A percentile compares a stretch with the other conserved stretches of the same genome.
phyloP scores from a whole-genome alignment of 1,140 invertebrate genomes.

The Sitophilus oryzae region DNA sequence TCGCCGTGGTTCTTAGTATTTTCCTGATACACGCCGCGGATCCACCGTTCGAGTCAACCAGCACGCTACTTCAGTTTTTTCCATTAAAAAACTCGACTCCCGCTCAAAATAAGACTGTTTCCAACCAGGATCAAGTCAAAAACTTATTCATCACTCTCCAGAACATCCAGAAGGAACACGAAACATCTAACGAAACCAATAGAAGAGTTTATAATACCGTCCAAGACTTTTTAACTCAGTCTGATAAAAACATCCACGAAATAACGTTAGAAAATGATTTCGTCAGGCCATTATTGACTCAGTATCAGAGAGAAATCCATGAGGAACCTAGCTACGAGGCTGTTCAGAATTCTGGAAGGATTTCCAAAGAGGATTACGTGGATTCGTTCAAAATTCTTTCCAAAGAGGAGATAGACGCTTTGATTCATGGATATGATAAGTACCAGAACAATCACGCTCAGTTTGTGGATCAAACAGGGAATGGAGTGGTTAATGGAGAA shows the following conservation, averaged over 20 bases:
- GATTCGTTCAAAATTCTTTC: slow-evolving; percentile 31
- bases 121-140: slow-evolving; percentile 8
- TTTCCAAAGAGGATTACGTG: slow-evolving; percentile 39
- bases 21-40: slow-evolving; percentile 43
- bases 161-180: slow-evolving; percentile 5
- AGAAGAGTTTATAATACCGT: slow-evolving; percentile 26
- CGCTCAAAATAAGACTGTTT: not conserved
- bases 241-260: slow-evolving; percentile 35
- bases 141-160: slow-evolving; percentile 4
- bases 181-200: slow-evolving; percentile 6
- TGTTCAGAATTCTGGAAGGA: slow-evolving; percentile 21
- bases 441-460: slow-evolving; percentile 22
- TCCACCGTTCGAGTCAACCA: slow-evolving; percentile 35
- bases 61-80: slow-evolving; percentile 25
- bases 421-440: slow-evolving; percentile 25
- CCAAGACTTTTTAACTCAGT: slow-evolving; percentile 29
- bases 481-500: slow-evolving; percentile 7
- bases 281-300: slow-evolving; percentile 36
- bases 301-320: slow-evolving; percentile 34
- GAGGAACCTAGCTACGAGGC: slow-evolving; percentile 24
- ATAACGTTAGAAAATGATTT: slow-evolving; percentile 40
- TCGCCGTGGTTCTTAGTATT: slow-evolving; percentile 41
- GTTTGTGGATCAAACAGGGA: not conserved
- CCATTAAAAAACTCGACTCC: slow-evolving; percentile 2
- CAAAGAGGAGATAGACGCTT: slow-evolving; percentile 31